Evolutionary conservation across 1,140 invertebrate genomes (phyloP).

Genomic region (Cotesia typhae): DNA sequence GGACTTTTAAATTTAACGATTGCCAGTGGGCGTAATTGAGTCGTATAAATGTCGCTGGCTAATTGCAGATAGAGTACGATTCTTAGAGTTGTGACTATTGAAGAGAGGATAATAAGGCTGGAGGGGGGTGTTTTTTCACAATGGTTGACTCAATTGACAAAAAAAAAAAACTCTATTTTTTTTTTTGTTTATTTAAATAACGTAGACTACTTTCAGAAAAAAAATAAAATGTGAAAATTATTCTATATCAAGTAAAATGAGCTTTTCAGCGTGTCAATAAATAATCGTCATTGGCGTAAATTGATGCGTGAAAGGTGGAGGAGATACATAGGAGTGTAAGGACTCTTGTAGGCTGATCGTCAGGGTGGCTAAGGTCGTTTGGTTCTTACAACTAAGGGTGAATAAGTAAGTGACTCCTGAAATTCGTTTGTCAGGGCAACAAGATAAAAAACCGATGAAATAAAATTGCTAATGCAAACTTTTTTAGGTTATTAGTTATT

Average conservation of each 20-base stretch:
- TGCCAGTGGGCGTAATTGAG: neutral
- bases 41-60: conserved; percentile 48
- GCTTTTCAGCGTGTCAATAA: neutral
- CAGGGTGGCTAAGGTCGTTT: conserved; percentile 19
- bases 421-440: too few species aligned
- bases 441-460: too few species aligned
- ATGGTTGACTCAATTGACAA: neutral
- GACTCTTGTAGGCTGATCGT: conserved; percentile 27
- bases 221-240: too few species aligned
- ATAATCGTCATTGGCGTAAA: conserved; percentile 19
- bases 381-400: conserved; percentile 30
- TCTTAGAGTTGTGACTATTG: neutral
- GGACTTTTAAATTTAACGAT: conserved; percentile 8
- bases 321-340: conserved; percentile 18
- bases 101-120: neutral
- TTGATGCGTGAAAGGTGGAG: conserved; percentile 32
- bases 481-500: neutral
- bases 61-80: conserved; percentile 50
- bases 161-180: too few species aligned
- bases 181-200: too few species aligned
- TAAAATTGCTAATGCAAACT: conserved; percentile 21
- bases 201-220: too few species aligned
- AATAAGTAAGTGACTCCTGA: conserved; percentile 31
- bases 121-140: neutral
- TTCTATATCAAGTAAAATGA: too few species aligned